Conservation (phyloP, 2,888 invertebrate genomes). For the Drosophila gaucha region DNA sequence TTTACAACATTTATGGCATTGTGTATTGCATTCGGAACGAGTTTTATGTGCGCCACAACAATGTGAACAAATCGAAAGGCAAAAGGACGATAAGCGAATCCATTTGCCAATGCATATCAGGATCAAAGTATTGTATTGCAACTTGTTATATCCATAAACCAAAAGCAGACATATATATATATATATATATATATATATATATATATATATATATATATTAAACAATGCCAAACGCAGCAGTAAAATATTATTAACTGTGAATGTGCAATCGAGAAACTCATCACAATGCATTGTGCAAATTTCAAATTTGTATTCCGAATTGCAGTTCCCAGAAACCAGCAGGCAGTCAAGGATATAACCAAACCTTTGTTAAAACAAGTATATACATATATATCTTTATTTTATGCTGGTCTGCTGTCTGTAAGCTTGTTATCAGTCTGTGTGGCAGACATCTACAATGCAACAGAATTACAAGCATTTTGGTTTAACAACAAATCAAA, state of each 20-base stretch:
- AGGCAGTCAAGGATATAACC: neutral
- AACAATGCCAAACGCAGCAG: slow-evolving; percentile 6
- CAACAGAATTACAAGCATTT: too few species aligned
- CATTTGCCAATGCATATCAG: slow-evolving; percentile 5
- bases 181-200: neutral
- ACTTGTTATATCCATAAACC: slow-evolving; percentile 33
- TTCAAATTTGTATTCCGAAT: slow-evolving; percentile 8
- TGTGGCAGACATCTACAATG: too few species aligned
- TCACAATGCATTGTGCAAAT: slow-evolving; percentile 7
- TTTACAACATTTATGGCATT: slow-evolving; percentile 72
- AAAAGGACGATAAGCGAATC: slow-evolving; percentile 32
- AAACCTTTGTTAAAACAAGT: slow-evolving; percentile 1
- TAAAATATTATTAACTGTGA: slow-evolving; percentile 17
- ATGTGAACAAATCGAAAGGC: slow-evolving; percentile 41
- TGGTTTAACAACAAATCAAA: neutral
- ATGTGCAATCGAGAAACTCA: slow-evolving; percentile 6
- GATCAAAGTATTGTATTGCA: slow-evolving; percentile 33
- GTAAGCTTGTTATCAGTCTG: neutral
- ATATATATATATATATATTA: neutral
- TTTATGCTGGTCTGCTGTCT: neutral
- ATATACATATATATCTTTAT: neutral
- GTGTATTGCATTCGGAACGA: slow-evolving; percentile 68
- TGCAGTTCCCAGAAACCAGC: neutral
- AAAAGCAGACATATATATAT: slow-evolving; percentile 6
- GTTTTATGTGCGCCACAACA: slow-evolving; percentile 28